Base-by-base conservation (phyloP, 1,140 invertebrate genomes). In the Pemphigus obesinymphae region DNA sequence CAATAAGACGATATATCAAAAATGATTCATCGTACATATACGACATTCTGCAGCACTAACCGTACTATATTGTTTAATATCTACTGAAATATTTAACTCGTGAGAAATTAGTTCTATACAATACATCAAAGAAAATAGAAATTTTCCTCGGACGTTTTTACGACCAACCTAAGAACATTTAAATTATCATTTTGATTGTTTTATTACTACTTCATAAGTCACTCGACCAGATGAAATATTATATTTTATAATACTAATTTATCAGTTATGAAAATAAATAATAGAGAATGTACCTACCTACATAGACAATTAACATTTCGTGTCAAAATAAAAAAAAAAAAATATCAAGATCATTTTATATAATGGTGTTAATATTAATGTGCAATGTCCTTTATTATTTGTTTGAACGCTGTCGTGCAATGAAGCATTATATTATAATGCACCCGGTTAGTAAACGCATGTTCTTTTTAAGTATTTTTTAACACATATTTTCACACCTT, bases 381-480 rank as follows among this genome's bases (percentile, higher is more conserved):
- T 55, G 10, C 17, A 55, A 58, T 26, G 10, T 2, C n/a, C 3
- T 58, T 3, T 26, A 26, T 40, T 11, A 63, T 7, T 17, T 63
- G 7, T 34, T 63, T 63, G 37, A 43, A 70, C 37, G 66, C 37
- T 50, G 29, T 50, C 43, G 17, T 31, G 70, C 70, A 73, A 73
- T 73, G 70, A 73, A 31, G 70, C 70, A 73, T 73, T 70, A 70
- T 70, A 70, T 70, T 45, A 70, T 70, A 29, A 70, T 70, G 4
- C 1, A 45, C 43, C 29, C 37, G 40, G 23, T 68, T 45, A 26
- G 68, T 70, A 70, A n/a, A 70, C 45, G 40, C 68, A 70, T 73
- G 43, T 73, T 73, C 70, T 50, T 73, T 73, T 73, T 31, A 73
- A 73, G 70, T 73, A 29, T 73, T 73, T 73, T n/a, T 73, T n/a